These are phyloP conservation scores for Tridacna crocea DNA, from an alignment of 2,888 invertebrate genomes.

Conservation along the genomic window DNA sequence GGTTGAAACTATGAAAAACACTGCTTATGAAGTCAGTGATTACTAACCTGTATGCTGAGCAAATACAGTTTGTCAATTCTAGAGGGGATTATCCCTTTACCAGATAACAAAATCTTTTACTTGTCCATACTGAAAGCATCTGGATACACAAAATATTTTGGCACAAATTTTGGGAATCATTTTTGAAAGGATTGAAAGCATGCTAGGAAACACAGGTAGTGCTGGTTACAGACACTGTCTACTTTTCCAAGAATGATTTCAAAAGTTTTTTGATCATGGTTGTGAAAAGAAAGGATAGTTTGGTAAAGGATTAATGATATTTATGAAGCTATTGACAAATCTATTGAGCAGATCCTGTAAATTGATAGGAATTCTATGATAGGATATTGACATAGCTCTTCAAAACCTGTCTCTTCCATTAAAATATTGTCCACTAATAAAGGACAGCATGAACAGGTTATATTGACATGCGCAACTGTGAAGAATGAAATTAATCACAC, in stretches of 20 bases:
- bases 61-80: background rate
- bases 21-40: no score
- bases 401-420: slow-evolving; percentile 22
- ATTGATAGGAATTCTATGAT: slow-evolving; percentile 17
- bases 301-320: slow-evolving; percentile 21
- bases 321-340: slow-evolving; percentile 23
- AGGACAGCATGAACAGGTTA: slow-evolving; percentile 5
- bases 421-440: slow-evolving; percentile 6
- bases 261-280: background rate
- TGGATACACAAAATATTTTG: no score
- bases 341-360: slow-evolving; percentile 6
- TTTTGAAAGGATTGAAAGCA: no score
- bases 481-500: no score
- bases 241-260: background rate
- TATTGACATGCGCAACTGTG: background rate
- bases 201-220: background rate
- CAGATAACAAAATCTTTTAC: background rate
- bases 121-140: background rate
- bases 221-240: background rate
- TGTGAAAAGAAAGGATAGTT: no score
- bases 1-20: no score
- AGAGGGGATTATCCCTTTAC: background rate
- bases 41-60: no score
- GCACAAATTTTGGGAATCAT: no score
- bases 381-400: slow-evolving; percentile 20